These are phyloP conservation scores for Acronicta alni DNA, from an alignment of 2,888 invertebrate species.

Conservation along the genomic window DNA sequence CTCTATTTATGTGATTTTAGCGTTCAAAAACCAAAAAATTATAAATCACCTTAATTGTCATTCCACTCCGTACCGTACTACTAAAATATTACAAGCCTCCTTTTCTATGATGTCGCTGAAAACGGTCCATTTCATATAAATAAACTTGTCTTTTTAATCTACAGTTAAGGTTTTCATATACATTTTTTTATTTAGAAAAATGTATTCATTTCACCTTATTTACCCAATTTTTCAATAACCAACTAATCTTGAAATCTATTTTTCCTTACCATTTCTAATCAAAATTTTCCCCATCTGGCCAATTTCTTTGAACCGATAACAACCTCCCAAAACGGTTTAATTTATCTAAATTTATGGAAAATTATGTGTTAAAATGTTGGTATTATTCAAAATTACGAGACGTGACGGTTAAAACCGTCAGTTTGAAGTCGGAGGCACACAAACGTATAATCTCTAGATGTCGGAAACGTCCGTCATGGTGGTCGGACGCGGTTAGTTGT, in stretches of 20 bases:
- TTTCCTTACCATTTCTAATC: conserved; percentile 23
- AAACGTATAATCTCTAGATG: conserved; percentile 41
- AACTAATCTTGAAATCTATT: conserved; percentile 22
- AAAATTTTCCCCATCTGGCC: conserved; percentile 30
- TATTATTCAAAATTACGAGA: conserved; percentile 43
- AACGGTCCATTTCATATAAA: too few relatives aligned
- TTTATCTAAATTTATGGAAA: conserved; percentile 28
- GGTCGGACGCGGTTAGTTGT: conserved; percentile 45
- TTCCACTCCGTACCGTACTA: too few relatives aligned
- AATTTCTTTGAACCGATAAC: conserved; percentile 22
- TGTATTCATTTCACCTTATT: background rate
- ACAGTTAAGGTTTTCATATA: too few relatives aligned
- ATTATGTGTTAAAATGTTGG: conserved; percentile 22
- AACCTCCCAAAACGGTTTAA: conserved; percentile 20
- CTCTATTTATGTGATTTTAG: too few relatives aligned
- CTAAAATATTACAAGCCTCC: too few relatives aligned
- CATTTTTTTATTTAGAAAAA: too few relatives aligned
- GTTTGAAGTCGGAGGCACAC: conserved; percentile 26
- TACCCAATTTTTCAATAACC: conserved; percentile 2
- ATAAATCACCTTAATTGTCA: too few relatives aligned
- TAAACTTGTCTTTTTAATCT: too few relatives aligned
- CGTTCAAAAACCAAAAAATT: too few relatives aligned
- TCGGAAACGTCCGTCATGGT: conserved; percentile 51
- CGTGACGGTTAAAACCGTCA: conserved; percentile 24
- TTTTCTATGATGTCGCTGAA: too few relatives aligned